Conservation (phyloP, 2,888 invertebrate species). For the Lumbricus terrestris region DNA sequence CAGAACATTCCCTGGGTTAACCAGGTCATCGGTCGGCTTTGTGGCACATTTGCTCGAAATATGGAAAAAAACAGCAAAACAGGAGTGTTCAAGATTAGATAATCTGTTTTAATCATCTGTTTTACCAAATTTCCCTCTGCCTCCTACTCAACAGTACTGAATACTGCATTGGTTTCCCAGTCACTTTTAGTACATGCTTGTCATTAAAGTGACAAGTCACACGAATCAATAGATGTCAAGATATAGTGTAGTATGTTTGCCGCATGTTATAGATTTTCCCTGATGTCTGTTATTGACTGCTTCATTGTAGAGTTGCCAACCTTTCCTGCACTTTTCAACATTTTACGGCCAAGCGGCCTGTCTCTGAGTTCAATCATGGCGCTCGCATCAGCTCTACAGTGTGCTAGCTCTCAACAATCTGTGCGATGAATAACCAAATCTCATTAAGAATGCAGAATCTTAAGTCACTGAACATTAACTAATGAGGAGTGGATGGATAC, state of each 20-base stretch:
- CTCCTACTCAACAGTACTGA: not conserved
- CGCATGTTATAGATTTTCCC: not conserved
- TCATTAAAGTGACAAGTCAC: no score
- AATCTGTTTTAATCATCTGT: no score
- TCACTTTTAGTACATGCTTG: no score
- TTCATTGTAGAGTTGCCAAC: conserved; percentile 24
- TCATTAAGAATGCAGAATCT: not conserved
- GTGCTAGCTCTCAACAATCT: conserved; percentile 6
- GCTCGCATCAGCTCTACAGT: conserved; percentile 23
- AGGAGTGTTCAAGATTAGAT: not conserved
- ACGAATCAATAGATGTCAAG: not conserved
- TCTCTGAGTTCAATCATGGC: conserved; percentile 31
- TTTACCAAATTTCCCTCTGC: no score
- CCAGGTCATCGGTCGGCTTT: no score
- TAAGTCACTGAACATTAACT: not conserved
- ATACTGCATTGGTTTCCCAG: not conserved
- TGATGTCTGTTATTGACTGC: not conserved
- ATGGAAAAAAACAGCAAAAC: not conserved
- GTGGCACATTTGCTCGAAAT: no score
- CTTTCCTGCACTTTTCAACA: conserved; percentile 32
- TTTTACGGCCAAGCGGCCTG: conserved; percentile 29
- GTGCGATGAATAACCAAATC: not conserved
- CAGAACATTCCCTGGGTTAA: no score
- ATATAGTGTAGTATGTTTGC: not conserved
- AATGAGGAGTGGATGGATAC: not conserved